Percentiles rank a stretch among this genome's conserved stretches.
Conservation (phyloP, 2,797 vertebrate species). For the Labeo calbasu region DNA sequence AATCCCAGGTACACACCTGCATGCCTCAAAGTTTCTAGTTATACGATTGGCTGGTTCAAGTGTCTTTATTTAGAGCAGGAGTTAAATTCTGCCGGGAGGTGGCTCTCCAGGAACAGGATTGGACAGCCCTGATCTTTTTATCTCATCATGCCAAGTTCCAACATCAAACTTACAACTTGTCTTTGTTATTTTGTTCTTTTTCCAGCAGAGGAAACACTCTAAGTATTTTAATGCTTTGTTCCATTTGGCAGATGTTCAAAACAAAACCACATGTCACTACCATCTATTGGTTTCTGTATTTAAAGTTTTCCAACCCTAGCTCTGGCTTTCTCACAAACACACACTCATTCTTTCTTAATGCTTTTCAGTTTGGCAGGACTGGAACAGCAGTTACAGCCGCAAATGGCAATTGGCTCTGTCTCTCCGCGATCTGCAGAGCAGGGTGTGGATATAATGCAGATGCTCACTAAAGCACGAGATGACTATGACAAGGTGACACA, state of each 20-base stretch:
- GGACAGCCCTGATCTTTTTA: neutral
- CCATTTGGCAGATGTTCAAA: conserved; percentile 9
- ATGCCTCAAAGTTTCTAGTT: neutral
- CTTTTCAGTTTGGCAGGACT: conserved; percentile 85
- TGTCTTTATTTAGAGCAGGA: neutral
- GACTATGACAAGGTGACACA: conserved; percentile 53
- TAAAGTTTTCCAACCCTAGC: neutral
- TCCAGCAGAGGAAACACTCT: neutral
- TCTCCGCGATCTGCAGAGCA: conserved; percentile 81
- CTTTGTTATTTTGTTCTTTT: conserved; percentile 3
- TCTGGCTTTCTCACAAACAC: neutral
- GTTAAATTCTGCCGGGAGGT: neutral
- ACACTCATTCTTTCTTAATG: neutral
- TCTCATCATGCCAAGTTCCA: neutral
- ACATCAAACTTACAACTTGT: neutral
- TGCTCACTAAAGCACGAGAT: conserved; percentile 78
- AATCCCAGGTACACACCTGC: neutral
- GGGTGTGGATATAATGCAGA: conserved; percentile 89
- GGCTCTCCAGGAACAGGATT: neutral
- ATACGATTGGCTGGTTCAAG: neutral
- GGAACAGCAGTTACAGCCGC: conserved; percentile 83
- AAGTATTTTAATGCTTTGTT: neutral
- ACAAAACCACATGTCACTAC: neutral
- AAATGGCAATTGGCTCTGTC: conserved; percentile 76
- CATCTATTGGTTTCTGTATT: neutral